Base-by-base conservation (phyloP, 2,113 vertebrate genomes). In the Alaudala cheleensis region DNA sequence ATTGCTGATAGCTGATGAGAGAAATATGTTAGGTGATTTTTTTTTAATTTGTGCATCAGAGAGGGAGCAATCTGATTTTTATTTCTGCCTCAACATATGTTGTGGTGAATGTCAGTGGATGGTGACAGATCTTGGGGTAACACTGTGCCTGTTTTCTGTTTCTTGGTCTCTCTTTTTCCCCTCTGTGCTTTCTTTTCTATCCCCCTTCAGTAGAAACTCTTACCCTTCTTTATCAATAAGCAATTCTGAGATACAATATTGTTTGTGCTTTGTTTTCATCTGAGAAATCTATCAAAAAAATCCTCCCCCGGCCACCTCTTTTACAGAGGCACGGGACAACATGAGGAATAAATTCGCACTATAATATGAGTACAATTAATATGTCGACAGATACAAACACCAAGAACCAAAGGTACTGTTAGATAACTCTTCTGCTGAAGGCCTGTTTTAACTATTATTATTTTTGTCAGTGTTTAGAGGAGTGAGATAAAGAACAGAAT, bases 21-120 rank as follows among this genome's bases (percentile, higher is more conserved):
- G 29, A 86, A 94, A 50, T 44, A 34, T 1, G 15, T 2, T 13
- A 3, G 40, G 6, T 10, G 40, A 29, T 33, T 0, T 0, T 9
- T 44, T 42, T 40, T 21, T 17, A 6, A 44, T 47, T 49, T 69
- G 3, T 50, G 20, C 3, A 61, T 31, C 17, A n/a, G 24, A 29
- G 39, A 44, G 25, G 25, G 15, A 29, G 14, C 31, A 22, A 34
- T 54, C 20, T 65, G 20, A 29, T 53, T 34, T 42, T 65, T 45
- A 20, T 15, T 12, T 10, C 21, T 12, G 23, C 29, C 37, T 40
- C 23, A 20, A 6, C 13, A 8, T 4, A 6, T 13, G 4, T 10
- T 19, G 15, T 3, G 29, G 18, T 2, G 45, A n/a, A n/a, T n/a
- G n/a, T n/a, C n/a, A n/a, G n/a, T n/a, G n/a, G n/a, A n/a, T n/a